A percentile compares a stretch with the other conserved stretches of the same genome.
Conservation (phyloP, 2,888 invertebrate species). For the Ichneumon xanthorius region DNA sequence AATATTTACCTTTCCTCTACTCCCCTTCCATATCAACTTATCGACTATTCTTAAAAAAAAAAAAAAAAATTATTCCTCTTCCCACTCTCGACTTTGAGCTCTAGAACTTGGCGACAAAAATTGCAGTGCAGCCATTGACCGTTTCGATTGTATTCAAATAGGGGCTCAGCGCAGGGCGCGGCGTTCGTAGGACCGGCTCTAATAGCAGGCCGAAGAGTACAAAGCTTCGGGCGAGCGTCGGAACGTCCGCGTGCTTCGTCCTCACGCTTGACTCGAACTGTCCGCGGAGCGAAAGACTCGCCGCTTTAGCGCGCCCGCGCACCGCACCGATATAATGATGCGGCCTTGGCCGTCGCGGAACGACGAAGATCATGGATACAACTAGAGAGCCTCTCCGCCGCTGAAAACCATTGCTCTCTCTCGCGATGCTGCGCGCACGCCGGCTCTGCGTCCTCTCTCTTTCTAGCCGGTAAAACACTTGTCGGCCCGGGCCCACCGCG, state of each 20-base stretch:
- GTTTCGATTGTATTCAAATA: not conserved
- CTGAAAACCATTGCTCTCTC: slow-evolving; percentile 52
- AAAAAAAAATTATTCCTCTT: not conserved
- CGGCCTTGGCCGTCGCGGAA: slow-evolving; percentile 60
- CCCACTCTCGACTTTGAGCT: not conserved
- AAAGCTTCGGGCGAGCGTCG: slow-evolving; percentile 6
- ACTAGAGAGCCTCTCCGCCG: slow-evolving; percentile 35
- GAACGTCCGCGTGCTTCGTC: slow-evolving; percentile 20
- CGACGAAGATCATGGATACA: slow-evolving; percentile 40
- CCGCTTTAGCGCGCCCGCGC: slow-evolving; percentile 52
- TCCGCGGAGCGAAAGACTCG: slow-evolving; percentile 57
- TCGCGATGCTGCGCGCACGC: slow-evolving; percentile 57
- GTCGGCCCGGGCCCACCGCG: slow-evolving; percentile 41
- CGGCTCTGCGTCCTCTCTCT: slow-evolving; percentile 14
- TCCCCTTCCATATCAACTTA: not conserved
- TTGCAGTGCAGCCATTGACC: not conserved
- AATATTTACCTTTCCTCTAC: not conserved
- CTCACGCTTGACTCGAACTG: slow-evolving; percentile 43
- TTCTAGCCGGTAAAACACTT: slow-evolving; percentile 21
- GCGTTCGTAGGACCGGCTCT: not conserved
- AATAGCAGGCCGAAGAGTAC: not conserved
- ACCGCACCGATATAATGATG: slow-evolving; percentile 53
- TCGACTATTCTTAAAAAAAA: not conserved
- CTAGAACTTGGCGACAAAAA: not conserved
- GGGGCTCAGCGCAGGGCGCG: not conserved